Base-by-base conservation (phyloP, 2,797 vertebrate species). In the Cottoperca gobio region DNA sequence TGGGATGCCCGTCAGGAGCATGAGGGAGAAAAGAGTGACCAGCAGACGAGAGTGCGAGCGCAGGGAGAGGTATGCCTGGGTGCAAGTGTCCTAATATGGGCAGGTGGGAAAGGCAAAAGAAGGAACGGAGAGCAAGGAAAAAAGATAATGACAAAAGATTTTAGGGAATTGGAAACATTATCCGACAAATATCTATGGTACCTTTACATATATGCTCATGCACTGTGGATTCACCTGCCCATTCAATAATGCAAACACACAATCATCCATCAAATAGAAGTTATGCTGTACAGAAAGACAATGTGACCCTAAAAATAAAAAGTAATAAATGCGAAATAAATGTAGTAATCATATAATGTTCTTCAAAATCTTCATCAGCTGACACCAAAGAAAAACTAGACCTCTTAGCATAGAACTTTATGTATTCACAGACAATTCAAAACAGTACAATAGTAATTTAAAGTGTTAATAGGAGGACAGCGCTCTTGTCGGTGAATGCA, bases 1-100 rank as follows among this genome's bases (percentile, higher is more conserved):
- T 0, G 95, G 94, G 70, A 96, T 95, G 33, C 95, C 95, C 0
- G 95, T 95, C 58, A 95, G 88, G 64, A 94, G 86, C 95, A 96
- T 96, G 75, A 95, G 92, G 69, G 94, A 95, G 91, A 95, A 95
- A 5, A 95, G 94, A 0, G 93, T 95, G 77, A 96, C 40, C 71
- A 96, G 88, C 68, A 95, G 90, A 0, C 69, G 91, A 4, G 94
- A 95, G 86, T 95, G 95, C 37, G 87, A 70, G 39, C 94, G 95
- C 37, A 95, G 89, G 1, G 91, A 93, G 48, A 95, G 89, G 86
- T 95, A 96, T 0, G 95, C 95, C 50, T 91, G 74, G 43, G 78
- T 91, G 39, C 94, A 95, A 4, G 83, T 94, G 42, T 96, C 93
- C 95, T 96, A 42, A 6, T 6, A 13, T 7, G 16, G 26, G 28